These are phyloP conservation scores for Rhinogobio ventralis DNA, from an alignment of 2,797 vertebrate species.

Conservation along the genomic window DNA sequence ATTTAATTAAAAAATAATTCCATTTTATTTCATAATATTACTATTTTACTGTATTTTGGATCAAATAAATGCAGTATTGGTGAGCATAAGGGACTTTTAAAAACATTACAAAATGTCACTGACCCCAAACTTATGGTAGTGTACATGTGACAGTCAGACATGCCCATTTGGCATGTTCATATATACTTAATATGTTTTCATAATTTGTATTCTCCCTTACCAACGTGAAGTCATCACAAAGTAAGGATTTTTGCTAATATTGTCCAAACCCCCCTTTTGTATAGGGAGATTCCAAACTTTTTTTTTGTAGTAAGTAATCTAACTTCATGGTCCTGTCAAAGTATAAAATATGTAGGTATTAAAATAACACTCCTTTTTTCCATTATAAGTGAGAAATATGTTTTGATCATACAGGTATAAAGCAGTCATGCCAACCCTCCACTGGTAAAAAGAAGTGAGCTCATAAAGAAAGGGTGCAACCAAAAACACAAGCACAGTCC, in stretches of 20 bases:
- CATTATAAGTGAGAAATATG: background rate
- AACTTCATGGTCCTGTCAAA: background rate
- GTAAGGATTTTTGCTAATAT: background rate
- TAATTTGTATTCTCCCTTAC: background rate
- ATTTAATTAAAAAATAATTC: background rate
- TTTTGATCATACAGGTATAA: background rate
- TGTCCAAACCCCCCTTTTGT: background rate
- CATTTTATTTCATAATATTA: background rate
- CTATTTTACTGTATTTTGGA: background rate
- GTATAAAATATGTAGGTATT: background rate
- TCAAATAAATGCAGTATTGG: background rate
- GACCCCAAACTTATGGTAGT: background rate
- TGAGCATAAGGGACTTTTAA: background rate
- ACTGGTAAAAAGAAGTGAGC: constrained; percentile 14
- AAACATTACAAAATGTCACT: background rate
- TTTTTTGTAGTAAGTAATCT: background rate
- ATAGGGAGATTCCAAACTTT: background rate
- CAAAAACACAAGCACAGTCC: constrained; percentile 14
- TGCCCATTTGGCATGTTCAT: background rate
- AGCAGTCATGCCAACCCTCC: background rate
- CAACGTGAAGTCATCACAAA: background rate
- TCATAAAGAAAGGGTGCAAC: constrained; percentile 14
- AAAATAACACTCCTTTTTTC: background rate
- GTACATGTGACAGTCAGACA: background rate
- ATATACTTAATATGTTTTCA: constrained; percentile 18